Evolutionary conservation across 1,140 invertebrate species (phyloP), one percentile per base, ranked within the genome.

Genomic region (Chironomus striatipennis): DNA sequence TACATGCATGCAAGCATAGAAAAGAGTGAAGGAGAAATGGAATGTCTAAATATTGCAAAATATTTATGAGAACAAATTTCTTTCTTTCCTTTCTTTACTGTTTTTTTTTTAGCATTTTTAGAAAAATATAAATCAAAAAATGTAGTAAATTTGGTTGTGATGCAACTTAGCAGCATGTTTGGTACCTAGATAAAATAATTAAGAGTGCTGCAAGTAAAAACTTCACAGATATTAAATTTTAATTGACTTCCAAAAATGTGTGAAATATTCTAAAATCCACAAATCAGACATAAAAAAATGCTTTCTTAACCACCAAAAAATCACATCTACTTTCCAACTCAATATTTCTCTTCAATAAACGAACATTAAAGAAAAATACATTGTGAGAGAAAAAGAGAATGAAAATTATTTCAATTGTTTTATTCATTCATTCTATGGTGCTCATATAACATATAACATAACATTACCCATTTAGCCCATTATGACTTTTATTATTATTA

Each of bases 401-500:
- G 24, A 57, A n/a, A n/a, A 57, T 57, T 57, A 57, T 57, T 57
- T 57, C 47, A 57, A 57, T 57, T 57, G 47, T 57, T 57, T 57
- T 57, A 57, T 57, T 57, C 47, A 57, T 57, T 57, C 12, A 57
- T 57, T 0, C 5, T 34, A 34, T 34, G 24, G 24, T 34, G 24
- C 24, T 34, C 24, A 34, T 34, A 34, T 34, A 34, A 34, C 24
- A 34, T 34, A 34, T 34, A 34, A 34, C 24, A 34, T 57, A 57
- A 10, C 47, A 57, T 57, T 57, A 57, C 10, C 47, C 47, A 57
- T 57, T 57, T 57, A 57, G 47, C 47, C 24, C 47, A 57, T 57
- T 57, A 57, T 57, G 47, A 57, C 47, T 57, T 57, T 57, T 57
- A 57, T 57, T 57, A 57, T 57, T 57, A 57, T 57, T 57, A 57